Evolutionary conservation across 2,888 invertebrate species (phyloP).

Genomic region (Callimorpha dominula): DNA sequence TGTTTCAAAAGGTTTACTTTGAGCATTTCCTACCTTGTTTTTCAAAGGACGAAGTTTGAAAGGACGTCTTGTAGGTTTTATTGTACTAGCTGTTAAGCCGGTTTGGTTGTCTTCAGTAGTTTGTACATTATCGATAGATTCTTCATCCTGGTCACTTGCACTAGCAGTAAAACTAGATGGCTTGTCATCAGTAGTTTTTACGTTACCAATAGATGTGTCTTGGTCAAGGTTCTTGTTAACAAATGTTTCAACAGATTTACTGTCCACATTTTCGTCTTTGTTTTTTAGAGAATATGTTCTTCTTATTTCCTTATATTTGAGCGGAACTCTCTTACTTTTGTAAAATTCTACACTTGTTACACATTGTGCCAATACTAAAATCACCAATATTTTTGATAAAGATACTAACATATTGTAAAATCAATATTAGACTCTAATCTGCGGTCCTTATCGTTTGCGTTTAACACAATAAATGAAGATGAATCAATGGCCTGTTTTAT

Average conservation of each 20-base stretch:
- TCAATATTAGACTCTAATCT: constrained; percentile 33
- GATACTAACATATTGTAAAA: constrained; percentile 43
- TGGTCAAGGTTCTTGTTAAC: background rate
- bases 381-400: constrained; percentile 21
- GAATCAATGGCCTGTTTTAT: constrained; percentile 60
- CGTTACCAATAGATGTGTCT: background rate
- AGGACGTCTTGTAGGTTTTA: background rate
- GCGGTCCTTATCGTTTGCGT: constrained; percentile 66
- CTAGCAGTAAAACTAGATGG: background rate
- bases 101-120: background rate
- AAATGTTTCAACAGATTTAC: background rate
- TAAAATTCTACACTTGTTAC: constrained; percentile 45
- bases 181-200: background rate
- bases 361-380: constrained; percentile 41
- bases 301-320: constrained; percentile 20
- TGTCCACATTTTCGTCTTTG: background rate
- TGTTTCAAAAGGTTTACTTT: background rate
- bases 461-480: constrained; percentile 70
- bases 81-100: background rate
- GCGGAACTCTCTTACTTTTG: constrained; percentile 32
- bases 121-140: background rate
- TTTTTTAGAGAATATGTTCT: background rate
- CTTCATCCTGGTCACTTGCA: background rate
- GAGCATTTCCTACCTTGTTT: background rate
- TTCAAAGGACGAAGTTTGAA: background rate